Percentiles rank a stretch among this genome's conserved stretches.
phyloP scores from a whole-genome alignment of 2,797 vertebrate species.

The Lepus townsendii region DNA sequence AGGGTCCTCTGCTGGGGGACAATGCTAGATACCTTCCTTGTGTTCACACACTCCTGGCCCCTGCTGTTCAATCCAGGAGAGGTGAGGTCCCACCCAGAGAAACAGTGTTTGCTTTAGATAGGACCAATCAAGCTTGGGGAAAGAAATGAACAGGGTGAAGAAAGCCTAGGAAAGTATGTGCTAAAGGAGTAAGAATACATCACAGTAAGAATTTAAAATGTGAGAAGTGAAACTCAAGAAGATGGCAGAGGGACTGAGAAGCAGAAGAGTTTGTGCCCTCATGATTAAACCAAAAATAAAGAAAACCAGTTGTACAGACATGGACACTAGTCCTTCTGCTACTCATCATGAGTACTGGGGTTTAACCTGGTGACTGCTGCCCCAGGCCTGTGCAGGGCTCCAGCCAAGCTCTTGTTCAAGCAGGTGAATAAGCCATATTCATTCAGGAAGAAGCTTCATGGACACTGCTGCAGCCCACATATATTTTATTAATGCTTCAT shows the following conservation, averaged over 20 bases:
- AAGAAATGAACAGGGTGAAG: not conserved
- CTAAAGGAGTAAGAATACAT: not conserved
- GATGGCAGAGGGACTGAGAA: not conserved
- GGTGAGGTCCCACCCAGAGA: not conserved
- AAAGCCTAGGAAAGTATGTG: not conserved
- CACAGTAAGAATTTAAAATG: not conserved
- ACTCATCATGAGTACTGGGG: not conserved
- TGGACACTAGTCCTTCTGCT: fast-evolving
- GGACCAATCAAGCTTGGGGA: not conserved
- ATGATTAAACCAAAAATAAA: not conserved
- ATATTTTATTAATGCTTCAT: not conserved
- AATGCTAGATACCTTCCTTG: not conserved
- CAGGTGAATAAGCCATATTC: not conserved
- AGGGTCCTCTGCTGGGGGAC: not conserved
- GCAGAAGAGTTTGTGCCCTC: not conserved
- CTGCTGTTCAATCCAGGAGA: not conserved
- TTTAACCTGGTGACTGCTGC: not conserved
- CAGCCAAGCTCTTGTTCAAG: not conserved
- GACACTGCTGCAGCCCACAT: not conserved
- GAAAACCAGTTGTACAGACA: not conserved
- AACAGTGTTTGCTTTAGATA: conserved; percentile 28
- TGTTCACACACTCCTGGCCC: not conserved
- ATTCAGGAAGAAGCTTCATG: not conserved
- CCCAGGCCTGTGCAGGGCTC: not conserved
- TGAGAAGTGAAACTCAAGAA: conserved; percentile 31